These are phyloP conservation scores for Patiria pectinifera DNA, from an alignment of 53 echinoderm and acorn worm genomes.

Conservation along the genomic window DNA sequence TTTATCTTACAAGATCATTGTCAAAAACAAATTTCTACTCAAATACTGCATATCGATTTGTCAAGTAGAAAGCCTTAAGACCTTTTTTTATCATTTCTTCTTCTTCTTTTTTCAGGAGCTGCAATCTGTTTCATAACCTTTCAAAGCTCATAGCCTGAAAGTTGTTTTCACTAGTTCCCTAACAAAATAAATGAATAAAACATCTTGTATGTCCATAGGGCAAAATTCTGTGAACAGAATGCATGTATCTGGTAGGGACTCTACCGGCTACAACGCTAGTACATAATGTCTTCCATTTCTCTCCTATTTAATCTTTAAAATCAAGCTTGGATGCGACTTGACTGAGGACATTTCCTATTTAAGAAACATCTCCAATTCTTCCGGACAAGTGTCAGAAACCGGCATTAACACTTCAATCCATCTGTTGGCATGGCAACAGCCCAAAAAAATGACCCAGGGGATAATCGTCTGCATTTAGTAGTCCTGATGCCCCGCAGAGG, in stretches of 20 bases:
- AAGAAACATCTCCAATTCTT: conserved; percentile 36
- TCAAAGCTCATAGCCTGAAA: conserved; percentile 9
- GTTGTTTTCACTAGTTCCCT: conserved; percentile 20
- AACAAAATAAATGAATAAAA: conserved; percentile 38
- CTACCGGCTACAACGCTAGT: neutral
- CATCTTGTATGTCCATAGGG: neutral
- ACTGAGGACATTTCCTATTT: conserved; percentile 46
- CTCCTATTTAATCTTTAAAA: conserved; percentile 32
- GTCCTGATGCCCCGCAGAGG: conserved; percentile 45
- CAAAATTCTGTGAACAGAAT: neutral
- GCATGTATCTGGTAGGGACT: conserved; percentile 9
- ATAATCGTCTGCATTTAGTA: conserved; percentile 59
- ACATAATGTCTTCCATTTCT: neutral
- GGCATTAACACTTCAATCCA: conserved; percentile 70
- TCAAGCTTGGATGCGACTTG: conserved; percentile 43
- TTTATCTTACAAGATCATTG: no score
- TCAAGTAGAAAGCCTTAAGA: neutral
- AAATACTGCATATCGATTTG: neutral
- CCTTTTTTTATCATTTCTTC: neutral
- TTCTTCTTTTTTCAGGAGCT: conserved; percentile 2
- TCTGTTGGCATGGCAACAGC: conserved; percentile 61
- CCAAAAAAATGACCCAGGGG: conserved; percentile 35
- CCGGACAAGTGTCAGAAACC: conserved; percentile 59
- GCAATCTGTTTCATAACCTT: conserved; percentile 23
- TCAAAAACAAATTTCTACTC: no score